Base-by-base conservation (phyloP, 2,113 vertebrate species). In the Xenopus borealis region DNA sequence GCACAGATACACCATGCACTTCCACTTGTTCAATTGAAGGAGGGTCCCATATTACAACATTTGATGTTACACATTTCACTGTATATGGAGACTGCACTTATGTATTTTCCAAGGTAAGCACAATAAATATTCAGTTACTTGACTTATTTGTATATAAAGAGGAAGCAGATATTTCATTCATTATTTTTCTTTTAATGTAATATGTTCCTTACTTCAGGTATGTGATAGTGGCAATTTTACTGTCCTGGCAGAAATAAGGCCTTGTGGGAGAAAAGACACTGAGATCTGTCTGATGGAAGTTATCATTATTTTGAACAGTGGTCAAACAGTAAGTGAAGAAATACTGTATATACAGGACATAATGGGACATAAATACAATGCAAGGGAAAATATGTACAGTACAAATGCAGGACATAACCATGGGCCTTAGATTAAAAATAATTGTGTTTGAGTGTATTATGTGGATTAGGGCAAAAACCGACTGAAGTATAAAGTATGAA, bases 1-100 rank as follows among this genome's bases (percentile, higher is more conserved):
- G 97, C 80, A 46, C 86, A 67, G 89, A 86, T 59, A 82, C 94
- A 61, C 79, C 88, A 0, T 89, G 81, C 16, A 91, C 95, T 2
- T 88, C 88, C 40, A 88, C 80, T 0, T 99, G 97, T 70, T 81
- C 91, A 12, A 50, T 99, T 62, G 95, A 96, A 81, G 97, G 94
- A 73, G 96, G 97, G 12, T 89, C 94, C 50, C 94, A 97, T 78
- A 77, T 98, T 63, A 93, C 91, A 18, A 96, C 95, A 55, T 99
- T 94, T 72, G 97, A 99, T 78, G 93, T 92, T 57, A 94, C 94
- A 85, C 87, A 86, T 45, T 98, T 89, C 80, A 95, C 88, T 23
- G 96, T 97, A 80, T 94, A 98, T 2, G 97, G 97, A 73, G 86
- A 95, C 68, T 99, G 97, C 78, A 92, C 89, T 80, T 99, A 99